Percentiles rank a stretch among this genome's conserved stretches.
phyloP scores from a whole-genome alignment of 2,797 vertebrate species.

The Garrulus glandarius region DNA sequence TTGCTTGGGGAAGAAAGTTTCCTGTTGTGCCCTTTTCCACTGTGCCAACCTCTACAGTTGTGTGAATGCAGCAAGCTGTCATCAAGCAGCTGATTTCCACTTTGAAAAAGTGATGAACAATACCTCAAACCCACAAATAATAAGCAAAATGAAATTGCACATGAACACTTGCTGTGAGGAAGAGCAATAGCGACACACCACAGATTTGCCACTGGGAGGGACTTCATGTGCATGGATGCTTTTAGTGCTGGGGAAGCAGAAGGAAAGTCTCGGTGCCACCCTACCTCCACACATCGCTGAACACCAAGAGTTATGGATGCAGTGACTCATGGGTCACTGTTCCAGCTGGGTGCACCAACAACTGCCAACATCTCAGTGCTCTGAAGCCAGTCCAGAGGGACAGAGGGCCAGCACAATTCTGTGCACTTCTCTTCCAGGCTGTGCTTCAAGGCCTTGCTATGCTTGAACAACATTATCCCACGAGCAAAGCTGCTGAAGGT shows the following conservation, averaged over 20 bases:
- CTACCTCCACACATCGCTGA: neutral
- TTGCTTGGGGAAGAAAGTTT: neutral
- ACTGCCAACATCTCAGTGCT: neutral
- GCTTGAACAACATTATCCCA: neutral
- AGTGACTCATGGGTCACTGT: neutral
- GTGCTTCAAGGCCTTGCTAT: neutral
- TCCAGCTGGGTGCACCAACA: slow-evolving; percentile 10
- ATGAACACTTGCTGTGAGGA: neutral
- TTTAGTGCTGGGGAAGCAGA: neutral
- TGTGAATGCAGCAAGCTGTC: neutral
- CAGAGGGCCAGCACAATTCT: neutral
- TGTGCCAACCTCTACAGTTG: neutral
- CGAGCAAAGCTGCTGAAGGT: slow-evolving; percentile 9
- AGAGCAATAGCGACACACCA: neutral
- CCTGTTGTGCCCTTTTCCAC: neutral
- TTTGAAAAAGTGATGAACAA: neutral
- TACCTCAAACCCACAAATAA: neutral
- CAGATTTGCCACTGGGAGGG: neutral
- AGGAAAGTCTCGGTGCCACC: neutral
- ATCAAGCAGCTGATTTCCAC: neutral
- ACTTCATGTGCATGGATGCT: neutral
- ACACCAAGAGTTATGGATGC: neutral
- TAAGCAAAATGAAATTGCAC: neutral
- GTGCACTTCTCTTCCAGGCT: neutral
- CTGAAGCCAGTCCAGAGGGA: neutral